Base-by-base conservation (phyloP, 2,888 invertebrate species). In the Troides oblongomaculatus region DNA sequence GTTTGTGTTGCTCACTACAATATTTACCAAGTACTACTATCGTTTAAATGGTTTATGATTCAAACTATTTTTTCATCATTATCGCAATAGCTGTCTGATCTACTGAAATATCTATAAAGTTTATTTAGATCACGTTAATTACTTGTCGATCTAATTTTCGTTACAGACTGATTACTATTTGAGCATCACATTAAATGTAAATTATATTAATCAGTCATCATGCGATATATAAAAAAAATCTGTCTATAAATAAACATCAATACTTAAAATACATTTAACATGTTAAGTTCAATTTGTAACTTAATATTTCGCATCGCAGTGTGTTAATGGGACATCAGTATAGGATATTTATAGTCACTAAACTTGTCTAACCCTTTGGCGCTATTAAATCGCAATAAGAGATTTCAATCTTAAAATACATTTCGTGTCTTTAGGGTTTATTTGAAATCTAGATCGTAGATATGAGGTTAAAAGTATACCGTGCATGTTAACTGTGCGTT, bases 381-480 rank as follows among this genome's bases (percentile, higher is more conserved):
- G 73, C 25, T 56, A 64, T 59, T 76, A 76, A 76, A 75, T 75
- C 72, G 76, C 72, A 74, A 76, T 70, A 43, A 56, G 76, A 77
- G 64, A 74, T 67, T 70, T 43, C 43, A 53, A 1, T 62, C 76
- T 75, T 74, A 74, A 76, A 75, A 75, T 76, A 77, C 60, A 73
- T 70, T 71, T 50, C 65, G 68, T 65, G 66, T 71, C 43, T 64
- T 23, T 60, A 46, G 53, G 18, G 4, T 68, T 53, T 5, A 50
- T 57, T 57, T 57, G n/a, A 2, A 57, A 21, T 57, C 21, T 57
- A 21, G n/a, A 21, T 57, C 57, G 21, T 6, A 57, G 10, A 57
- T n/a, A 18, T 21, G n/a, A 57, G 21, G 8, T 10, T 6, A 53
- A 39, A 66, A 25, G 12, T 39, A 56, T 46, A 46, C 7, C 53